phyloP scores from a whole-genome alignment of 2,888 invertebrate species.

The Stenodema calcarata region DNA sequence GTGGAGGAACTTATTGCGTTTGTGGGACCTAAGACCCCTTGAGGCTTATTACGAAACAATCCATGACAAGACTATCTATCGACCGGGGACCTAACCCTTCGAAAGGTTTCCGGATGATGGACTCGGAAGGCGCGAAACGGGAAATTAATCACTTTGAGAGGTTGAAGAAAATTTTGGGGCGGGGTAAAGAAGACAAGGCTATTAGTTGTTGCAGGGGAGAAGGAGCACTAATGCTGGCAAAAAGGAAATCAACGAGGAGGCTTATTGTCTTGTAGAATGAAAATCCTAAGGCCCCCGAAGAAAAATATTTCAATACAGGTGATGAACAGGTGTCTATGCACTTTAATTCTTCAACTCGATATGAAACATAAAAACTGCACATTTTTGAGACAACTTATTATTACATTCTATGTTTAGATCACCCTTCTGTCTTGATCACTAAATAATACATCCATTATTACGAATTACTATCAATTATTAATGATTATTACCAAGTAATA shows the following conservation, averaged over 20 bases:
- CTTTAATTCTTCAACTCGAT: too few relatives aligned
- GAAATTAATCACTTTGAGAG: neutral
- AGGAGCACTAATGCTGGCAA: neutral
- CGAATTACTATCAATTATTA: too few relatives aligned
- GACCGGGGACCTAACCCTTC: neutral
- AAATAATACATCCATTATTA: too few relatives aligned
- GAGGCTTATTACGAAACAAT: slow-evolving; percentile 39
- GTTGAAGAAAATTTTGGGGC: neutral
- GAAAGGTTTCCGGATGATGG: neutral
- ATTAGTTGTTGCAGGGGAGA: neutral
- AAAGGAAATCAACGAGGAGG: neutral
- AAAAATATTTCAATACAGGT: neutral
- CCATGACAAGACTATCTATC: slow-evolving; percentile 32
- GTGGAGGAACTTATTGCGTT: slow-evolving; percentile 26
- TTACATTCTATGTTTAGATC: too few relatives aligned
- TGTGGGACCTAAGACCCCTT: slow-evolving; percentile 8
- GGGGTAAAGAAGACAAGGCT: neutral
- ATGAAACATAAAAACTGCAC: too few relatives aligned
- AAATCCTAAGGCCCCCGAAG: neutral
- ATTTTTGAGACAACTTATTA: too few relatives aligned
- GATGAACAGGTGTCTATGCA: too few relatives aligned
- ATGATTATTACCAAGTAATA: too few relatives aligned
- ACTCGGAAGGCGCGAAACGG: neutral
- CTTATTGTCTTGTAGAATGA: neutral
- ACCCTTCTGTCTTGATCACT: too few relatives aligned